phyloP scores from a whole-genome alignment of 37 sponge, comb jelly and placozoan species.

The Haliclona indistincta region DNA sequence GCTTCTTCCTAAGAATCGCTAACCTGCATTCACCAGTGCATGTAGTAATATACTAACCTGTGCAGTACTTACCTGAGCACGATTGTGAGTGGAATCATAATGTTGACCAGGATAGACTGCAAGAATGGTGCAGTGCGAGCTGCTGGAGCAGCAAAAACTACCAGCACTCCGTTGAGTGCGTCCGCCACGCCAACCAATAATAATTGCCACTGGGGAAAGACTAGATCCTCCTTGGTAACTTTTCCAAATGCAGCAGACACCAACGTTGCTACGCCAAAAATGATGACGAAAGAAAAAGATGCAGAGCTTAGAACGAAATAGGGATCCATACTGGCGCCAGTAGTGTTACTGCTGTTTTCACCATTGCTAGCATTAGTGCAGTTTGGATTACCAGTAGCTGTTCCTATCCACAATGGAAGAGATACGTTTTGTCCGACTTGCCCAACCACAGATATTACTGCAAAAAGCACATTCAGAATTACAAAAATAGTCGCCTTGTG shows the following conservation, averaged over 20 bases:
- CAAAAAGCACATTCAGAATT: slow-evolving; percentile 37
- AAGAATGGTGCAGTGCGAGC: slow-evolving; percentile 62
- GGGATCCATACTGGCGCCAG: slow-evolving; percentile 35
- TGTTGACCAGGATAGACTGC: slow-evolving; percentile 72
- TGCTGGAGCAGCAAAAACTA: slow-evolving; percentile 62
- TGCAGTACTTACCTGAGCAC: slow-evolving; percentile 28
- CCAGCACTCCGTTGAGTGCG: slow-evolving; percentile 67
- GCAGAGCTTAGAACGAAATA: slow-evolving; percentile 67
- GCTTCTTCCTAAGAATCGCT: slow-evolving; percentile 53
- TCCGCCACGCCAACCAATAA: slow-evolving; percentile 65
- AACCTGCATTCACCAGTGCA: slow-evolving; percentile 44
- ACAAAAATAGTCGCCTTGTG: no score
- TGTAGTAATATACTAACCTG: no score
- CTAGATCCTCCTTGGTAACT: slow-evolving; percentile 20
- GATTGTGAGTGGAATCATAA: slow-evolving; percentile 64
- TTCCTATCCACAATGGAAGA: slow-evolving; percentile 57
- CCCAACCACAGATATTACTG: slow-evolving; percentile 43
- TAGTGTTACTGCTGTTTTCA: neutral
- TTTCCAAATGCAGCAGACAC: neutral
- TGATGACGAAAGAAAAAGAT: slow-evolving; percentile 61
- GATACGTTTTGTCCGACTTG: slow-evolving; percentile 68
- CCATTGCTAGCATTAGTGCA: neutral
- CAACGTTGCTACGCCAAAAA: slow-evolving; percentile 57
- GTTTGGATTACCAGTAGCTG: no score
- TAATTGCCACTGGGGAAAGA: slow-evolving; percentile 70